Evolutionary conservation across 2,797 vertebrate species (phyloP).

Genomic region (Onychomys leucogaster): DNA sequence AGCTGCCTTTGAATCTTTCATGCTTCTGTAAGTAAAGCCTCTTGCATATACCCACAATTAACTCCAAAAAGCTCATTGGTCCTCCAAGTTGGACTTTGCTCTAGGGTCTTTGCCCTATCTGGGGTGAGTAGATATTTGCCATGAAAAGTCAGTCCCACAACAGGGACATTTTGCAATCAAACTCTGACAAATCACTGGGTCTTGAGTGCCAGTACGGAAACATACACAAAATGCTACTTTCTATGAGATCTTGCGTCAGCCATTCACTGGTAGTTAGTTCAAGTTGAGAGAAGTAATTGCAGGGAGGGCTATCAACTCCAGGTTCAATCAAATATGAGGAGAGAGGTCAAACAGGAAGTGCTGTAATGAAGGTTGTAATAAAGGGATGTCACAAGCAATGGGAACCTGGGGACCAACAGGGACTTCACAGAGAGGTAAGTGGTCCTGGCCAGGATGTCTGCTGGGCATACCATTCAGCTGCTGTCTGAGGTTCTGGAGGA

Average conservation of each 20-base stretch:
- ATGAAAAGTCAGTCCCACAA: neutral
- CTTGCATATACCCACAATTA: neutral
- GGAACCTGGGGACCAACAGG: neutral
- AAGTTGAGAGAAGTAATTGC: neutral
- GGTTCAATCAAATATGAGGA: neutral
- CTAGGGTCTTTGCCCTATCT: neutral
- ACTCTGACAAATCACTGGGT: neutral
- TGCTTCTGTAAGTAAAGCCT: neutral
- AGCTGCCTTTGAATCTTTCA: neutral
- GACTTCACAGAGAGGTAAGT: neutral
- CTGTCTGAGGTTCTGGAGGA: neutral
- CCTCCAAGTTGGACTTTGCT: neutral
- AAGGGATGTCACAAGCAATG: neutral
- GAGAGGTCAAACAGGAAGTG: neutral
- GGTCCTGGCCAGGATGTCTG: neutral
- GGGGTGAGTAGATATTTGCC: neutral
- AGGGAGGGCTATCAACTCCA: neutral
- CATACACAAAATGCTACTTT: slow-evolving; percentile 1
- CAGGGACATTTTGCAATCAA: neutral
- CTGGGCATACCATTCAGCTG: too few relatives aligned
- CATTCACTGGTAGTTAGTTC: neutral
- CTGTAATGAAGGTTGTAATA: neutral
- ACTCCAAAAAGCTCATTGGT: neutral
- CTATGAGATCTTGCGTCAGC: neutral
- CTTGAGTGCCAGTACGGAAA: neutral